Percentiles rank a stretch among this genome's conserved stretches.
Evolutionary conservation across 2,888 invertebrate genomes (phyloP).

Genomic region (Trypoxylon attenuatum): DNA sequence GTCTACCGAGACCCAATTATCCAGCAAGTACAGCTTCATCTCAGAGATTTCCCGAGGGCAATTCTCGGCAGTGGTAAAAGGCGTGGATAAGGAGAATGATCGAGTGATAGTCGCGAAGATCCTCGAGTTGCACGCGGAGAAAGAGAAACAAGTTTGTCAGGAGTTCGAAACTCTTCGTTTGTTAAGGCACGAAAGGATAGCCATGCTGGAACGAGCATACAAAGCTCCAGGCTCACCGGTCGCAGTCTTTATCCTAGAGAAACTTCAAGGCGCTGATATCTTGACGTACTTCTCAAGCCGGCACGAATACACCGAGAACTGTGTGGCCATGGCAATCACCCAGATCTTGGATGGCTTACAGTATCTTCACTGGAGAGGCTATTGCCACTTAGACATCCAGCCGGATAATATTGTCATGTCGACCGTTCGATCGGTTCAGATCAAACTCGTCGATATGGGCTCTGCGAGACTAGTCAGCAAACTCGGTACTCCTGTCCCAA

Average conservation of each 20-base stretch:
- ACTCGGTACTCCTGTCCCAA: constrained; percentile 83
- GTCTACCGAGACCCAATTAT: constrained; percentile 81
- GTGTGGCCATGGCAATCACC: constrained; percentile 89
- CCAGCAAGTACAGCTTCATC: constrained; percentile 88
- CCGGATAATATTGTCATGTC: constrained; percentile 97
- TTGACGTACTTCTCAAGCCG: constrained; percentile 90
- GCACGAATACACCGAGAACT: constrained; percentile 94
- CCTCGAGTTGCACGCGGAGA: constrained; percentile 81
- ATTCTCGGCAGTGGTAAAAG: constrained; percentile 90
- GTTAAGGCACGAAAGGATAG: constrained; percentile 92
- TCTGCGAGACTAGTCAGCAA: constrained; percentile 88
- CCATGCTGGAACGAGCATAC: constrained; percentile 83
- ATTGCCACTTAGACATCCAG: constrained; percentile 91
- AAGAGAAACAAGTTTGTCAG: constrained; percentile 78
- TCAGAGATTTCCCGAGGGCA: constrained; percentile 90
- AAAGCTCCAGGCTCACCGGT: constrained; percentile 81
- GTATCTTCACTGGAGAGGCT: constrained; percentile 95
- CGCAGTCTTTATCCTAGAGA: constrained; percentile 86
- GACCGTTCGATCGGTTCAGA: constrained; percentile 86
- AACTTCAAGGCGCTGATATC: constrained; percentile 93
- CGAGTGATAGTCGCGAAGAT: constrained; percentile 90
- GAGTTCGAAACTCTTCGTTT: constrained; percentile 91
- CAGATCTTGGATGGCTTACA: constrained; percentile 94
- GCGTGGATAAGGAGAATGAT: constrained; percentile 85
- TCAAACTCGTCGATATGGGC: constrained; percentile 95